These are phyloP conservation scores for Deroptyus accipitrinus DNA, from an alignment of 2,113 vertebrate species.

Conservation along the genomic window DNA sequence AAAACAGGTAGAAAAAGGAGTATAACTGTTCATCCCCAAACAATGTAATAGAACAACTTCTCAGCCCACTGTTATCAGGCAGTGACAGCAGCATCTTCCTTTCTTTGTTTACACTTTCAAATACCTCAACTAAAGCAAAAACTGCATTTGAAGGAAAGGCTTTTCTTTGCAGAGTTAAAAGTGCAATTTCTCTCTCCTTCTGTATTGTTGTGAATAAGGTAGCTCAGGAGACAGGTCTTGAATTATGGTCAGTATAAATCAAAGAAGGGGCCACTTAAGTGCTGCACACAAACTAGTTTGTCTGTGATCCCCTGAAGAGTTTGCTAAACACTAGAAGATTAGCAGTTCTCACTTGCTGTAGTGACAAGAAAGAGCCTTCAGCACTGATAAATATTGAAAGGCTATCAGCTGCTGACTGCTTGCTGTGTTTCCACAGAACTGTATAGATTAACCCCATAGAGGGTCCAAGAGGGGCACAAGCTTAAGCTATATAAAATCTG, in stretches of 20 bases:
- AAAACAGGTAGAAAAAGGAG: background rate
- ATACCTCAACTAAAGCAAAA: background rate
- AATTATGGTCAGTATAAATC: background rate
- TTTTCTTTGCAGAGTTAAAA: background rate
- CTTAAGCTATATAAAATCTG: background rate
- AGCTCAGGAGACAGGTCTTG: background rate
- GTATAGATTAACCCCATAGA: background rate
- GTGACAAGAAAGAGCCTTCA: background rate
- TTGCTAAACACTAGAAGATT: background rate
- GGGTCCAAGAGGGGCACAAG: background rate
- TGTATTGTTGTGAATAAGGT: background rate
- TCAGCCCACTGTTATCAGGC: background rate
- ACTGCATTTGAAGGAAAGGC: background rate
- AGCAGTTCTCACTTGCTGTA: background rate
- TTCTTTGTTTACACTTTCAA: background rate
- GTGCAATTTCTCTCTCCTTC: background rate
- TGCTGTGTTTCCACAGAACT: background rate
- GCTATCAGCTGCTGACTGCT: background rate
- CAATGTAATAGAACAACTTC: background rate
- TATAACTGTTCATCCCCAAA: background rate
- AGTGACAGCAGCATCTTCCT: background rate
- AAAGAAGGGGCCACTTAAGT: background rate
- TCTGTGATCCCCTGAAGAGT: background rate
- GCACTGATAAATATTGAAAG: background rate
- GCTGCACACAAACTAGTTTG: background rate